phyloP scores from a whole-genome alignment of 2,113 vertebrate genomes.

The Pygoscelis antarcticus region DNA sequence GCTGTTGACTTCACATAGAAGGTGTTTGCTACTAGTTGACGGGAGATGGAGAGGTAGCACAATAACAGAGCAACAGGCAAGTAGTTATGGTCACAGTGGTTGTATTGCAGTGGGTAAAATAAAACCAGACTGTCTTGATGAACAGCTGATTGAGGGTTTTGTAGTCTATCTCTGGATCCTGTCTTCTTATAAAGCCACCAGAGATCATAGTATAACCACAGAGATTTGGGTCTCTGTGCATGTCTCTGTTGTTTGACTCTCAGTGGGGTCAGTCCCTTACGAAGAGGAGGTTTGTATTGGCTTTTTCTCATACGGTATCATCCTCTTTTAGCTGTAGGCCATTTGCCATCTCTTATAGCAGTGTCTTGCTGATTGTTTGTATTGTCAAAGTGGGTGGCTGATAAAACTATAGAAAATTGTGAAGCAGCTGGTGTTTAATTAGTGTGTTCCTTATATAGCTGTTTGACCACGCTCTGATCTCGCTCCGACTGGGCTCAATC shows the following conservation, averaged over 20 bases:
- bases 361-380: background rate
- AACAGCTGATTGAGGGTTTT: background rate
- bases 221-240: background rate
- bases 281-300: background rate
- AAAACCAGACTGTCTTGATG: background rate
- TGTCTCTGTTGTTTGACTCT: background rate
- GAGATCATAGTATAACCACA: background rate
- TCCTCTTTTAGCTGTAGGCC: background rate
- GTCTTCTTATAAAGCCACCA: background rate
- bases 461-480: background rate
- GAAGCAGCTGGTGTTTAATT: slow-evolving; percentile 5
- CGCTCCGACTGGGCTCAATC: accelerated
- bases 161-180: background rate
- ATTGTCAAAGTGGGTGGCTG: background rate
- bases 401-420: background rate
- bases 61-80: background rate
- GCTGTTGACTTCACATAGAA: background rate
- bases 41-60: accelerated
- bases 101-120: background rate
- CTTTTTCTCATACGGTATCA: background rate
- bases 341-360: background rate
- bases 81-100: too few species aligned
- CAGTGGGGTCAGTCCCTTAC: background rate
- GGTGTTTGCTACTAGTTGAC: background rate
- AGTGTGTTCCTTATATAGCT: background rate